Conservation (phyloP, 2,888 invertebrate species). For the Laspeyria flexula region DNA sequence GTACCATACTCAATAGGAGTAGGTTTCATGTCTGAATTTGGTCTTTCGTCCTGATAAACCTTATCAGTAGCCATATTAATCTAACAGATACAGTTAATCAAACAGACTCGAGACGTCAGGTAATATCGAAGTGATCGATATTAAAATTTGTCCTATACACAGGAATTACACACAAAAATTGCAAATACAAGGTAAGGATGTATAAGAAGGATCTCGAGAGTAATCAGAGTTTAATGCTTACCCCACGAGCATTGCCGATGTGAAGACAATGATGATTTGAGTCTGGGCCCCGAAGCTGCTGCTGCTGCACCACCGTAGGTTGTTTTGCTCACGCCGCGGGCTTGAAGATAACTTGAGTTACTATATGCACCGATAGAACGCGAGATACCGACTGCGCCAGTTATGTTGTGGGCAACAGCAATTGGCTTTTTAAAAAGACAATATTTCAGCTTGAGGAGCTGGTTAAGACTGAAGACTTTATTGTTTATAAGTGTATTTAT, state of each 20-base stretch:
- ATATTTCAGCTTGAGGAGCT: too few relatives aligned
- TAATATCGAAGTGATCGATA: not conserved
- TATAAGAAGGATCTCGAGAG: constrained; percentile 15
- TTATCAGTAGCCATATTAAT: constrained; percentile 18
- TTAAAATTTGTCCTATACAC: not conserved
- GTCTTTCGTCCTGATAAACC: constrained; percentile 4
- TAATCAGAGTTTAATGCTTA: constrained; percentile 28
- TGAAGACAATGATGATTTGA: not conserved
- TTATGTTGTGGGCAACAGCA: too few relatives aligned
- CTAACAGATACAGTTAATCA: too few relatives aligned
- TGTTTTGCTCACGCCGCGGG: not conserved
- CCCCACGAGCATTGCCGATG: constrained; percentile 32
- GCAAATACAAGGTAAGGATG: not conserved
- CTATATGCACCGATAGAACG: too few relatives aligned
- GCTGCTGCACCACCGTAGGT: not conserved
- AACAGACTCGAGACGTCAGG: not conserved
- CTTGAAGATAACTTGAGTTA: too few relatives aligned
- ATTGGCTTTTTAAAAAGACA: too few relatives aligned
- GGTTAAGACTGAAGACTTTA: too few relatives aligned
- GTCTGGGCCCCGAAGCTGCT: not conserved
- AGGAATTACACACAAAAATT: not conserved
- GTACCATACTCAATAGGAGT: constrained; percentile 6
- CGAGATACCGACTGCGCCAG: too few relatives aligned
- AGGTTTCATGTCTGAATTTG: not conserved
- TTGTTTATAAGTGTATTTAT: too few relatives aligned